These are phyloP conservation scores for Drosophila austrosaltans DNA, from an alignment of 2,888 invertebrate species.

Conservation along the genomic window DNA sequence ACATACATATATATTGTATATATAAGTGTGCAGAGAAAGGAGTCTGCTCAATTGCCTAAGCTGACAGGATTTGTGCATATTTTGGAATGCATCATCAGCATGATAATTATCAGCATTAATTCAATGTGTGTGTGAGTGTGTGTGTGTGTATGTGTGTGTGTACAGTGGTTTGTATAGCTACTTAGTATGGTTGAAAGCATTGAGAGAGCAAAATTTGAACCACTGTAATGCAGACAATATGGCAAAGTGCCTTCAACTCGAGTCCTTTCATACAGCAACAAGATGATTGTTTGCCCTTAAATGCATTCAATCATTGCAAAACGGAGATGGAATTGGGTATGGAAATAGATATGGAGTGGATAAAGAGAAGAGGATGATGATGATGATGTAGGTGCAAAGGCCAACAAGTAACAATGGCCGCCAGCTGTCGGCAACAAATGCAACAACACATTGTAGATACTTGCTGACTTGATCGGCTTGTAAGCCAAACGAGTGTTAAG, in stretches of 20 bases:
- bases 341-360: no score
- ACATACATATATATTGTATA: background rate
- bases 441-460: slow-evolving; percentile 23
- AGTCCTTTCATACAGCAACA: slow-evolving; percentile 7
- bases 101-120: slow-evolving; percentile 56
- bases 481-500: slow-evolving; percentile 62
- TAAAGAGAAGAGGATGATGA: background rate
- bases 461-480: slow-evolving; percentile 46
- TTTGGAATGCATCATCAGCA: slow-evolving; percentile 52
- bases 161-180: background rate
- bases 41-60: slow-evolving; percentile 15
- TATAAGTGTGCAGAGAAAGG: background rate
- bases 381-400: background rate
- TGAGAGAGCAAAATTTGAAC: background rate
- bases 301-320: slow-evolving; percentile 11
- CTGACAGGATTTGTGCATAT: slow-evolving; percentile 29
- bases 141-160: background rate
- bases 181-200: background rate
- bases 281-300: slow-evolving; percentile 13
- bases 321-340: background rate
- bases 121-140: background rate
- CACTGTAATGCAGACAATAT: background rate
- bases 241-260: background rate
- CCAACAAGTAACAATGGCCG: background rate
- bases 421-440: slow-evolving; percentile 12